A percentile compares a stretch with the other conserved stretches of the same genome.
phyloP scores from a whole-genome alignment of 2,888 invertebrate species.

The Sericinus montela region DNA sequence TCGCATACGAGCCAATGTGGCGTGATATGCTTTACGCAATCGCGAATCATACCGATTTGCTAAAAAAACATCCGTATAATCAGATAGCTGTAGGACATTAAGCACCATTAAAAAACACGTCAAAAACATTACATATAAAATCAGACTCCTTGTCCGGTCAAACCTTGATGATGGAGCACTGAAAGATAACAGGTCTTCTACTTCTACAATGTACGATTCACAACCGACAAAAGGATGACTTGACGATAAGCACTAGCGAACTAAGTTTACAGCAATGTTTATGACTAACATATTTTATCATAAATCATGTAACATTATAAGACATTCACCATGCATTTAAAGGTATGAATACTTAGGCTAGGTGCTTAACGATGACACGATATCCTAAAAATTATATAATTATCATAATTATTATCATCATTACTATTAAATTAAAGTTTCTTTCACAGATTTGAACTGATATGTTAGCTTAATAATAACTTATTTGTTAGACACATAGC shows the following conservation, averaged over 20 bases:
- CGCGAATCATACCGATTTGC: background rate
- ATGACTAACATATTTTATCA: too few relatives aligned
- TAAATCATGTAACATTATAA: too few relatives aligned
- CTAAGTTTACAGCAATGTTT: too few relatives aligned
- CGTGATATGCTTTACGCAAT: background rate
- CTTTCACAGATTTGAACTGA: background rate
- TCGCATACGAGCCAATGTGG: constrained; percentile 30
- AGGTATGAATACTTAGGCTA: too few relatives aligned
- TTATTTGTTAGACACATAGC: too few relatives aligned
- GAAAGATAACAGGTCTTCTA: background rate
- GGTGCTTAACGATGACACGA: too few relatives aligned
- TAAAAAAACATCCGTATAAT: constrained; percentile 37
- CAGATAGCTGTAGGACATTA: constrained; percentile 48
- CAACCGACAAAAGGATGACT: constrained; percentile 2
- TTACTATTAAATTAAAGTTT: background rate
- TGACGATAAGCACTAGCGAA: too few relatives aligned
- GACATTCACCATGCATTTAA: too few relatives aligned
- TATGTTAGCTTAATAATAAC: too few relatives aligned
- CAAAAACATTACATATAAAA: constrained; percentile 35
- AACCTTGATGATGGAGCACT: constrained; percentile 4
- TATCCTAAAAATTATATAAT: too few relatives aligned
- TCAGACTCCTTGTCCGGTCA: constrained; percentile 19
- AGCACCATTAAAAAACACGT: constrained; percentile 56
- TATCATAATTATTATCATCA: too few relatives aligned
- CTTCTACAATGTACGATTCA: constrained; percentile 8